Evolutionary conservation across 2,888 invertebrate genomes (phyloP).

Genomic region (Caradrina kadenii): DNA sequence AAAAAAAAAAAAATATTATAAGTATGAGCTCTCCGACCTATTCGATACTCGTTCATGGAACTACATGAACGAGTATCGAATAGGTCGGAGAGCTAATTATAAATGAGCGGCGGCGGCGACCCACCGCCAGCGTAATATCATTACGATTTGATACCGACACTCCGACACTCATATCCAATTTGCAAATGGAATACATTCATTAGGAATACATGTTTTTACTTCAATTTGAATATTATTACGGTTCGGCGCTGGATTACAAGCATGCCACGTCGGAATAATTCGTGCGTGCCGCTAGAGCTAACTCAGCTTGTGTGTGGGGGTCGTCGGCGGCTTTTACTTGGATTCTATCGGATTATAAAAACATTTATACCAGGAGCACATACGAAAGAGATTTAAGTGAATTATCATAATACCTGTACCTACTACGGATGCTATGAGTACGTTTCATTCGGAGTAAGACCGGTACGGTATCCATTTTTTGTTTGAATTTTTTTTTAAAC

Average conservation of each 20-base stretch:
- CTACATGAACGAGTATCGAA: conserved; percentile 30
- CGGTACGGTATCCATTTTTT: too few relatives aligned
- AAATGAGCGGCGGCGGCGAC: conserved; percentile 28
- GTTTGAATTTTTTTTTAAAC: too few relatives aligned
- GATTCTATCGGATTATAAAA: not conserved
- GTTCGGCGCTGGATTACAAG: conserved; percentile 27
- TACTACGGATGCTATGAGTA: not conserved
- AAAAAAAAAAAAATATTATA: too few relatives aligned
- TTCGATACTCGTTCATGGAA: too few relatives aligned
- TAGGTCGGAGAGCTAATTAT: conserved; percentile 49
- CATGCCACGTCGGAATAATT: conserved; percentile 13
- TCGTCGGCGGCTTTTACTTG: not conserved
- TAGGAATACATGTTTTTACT: conserved; percentile 49
- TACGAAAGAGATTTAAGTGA: not conserved
- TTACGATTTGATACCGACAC: conserved; percentile 39
- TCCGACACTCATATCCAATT: conserved; percentile 48
- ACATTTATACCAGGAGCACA: not conserved
- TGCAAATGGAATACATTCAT: conserved; percentile 48
- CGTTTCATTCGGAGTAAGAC: not conserved
- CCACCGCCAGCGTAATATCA: conserved; percentile 32
- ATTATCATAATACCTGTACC: too few relatives aligned
- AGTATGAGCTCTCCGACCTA: too few relatives aligned
- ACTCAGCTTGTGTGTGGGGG: not conserved
- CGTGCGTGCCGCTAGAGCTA: conserved; percentile 19
- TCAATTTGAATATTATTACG: conserved; percentile 53